Evolutionary conservation across 1,140 invertebrate genomes (phyloP).

Genomic region (Rhopalosiphum padi): DNA sequence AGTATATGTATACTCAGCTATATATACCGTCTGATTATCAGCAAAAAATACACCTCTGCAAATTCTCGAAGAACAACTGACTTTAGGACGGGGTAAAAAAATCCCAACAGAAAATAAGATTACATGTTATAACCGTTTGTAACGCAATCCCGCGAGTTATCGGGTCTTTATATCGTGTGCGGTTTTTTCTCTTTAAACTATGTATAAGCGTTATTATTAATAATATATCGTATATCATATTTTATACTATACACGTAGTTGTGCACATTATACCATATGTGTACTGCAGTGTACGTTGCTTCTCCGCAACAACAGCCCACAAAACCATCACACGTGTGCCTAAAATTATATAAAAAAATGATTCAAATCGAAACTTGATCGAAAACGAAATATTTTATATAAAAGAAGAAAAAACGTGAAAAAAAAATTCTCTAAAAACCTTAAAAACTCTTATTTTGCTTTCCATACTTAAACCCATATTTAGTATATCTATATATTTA

Average conservation of each 20-base stretch:
- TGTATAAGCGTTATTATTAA: conserved; percentile 3
- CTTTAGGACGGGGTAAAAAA: background rate
- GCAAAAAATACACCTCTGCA: conserved; percentile 23
- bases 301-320: background rate
- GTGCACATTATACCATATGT: background rate
- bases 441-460: background rate
- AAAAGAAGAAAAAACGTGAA: accelerated
- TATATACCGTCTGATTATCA: background rate
- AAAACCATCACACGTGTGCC: background rate
- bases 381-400: background rate
- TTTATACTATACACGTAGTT: background rate
- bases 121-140: background rate
- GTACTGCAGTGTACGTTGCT: background rate
- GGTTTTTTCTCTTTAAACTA: background rate
- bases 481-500: background rate
- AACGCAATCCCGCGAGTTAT: background rate
- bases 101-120: background rate
- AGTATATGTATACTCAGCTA: background rate
- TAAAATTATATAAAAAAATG: background rate
- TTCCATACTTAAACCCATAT: background rate
- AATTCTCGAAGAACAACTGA: background rate
- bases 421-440: background rate
- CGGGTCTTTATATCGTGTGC: background rate
- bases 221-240: conserved; percentile 18
- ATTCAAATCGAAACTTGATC: background rate